These are phyloP conservation scores for Brachionus koreanus DNA, from an alignment of 1,140 invertebrate genomes.

Conservation along the genomic window DNA sequence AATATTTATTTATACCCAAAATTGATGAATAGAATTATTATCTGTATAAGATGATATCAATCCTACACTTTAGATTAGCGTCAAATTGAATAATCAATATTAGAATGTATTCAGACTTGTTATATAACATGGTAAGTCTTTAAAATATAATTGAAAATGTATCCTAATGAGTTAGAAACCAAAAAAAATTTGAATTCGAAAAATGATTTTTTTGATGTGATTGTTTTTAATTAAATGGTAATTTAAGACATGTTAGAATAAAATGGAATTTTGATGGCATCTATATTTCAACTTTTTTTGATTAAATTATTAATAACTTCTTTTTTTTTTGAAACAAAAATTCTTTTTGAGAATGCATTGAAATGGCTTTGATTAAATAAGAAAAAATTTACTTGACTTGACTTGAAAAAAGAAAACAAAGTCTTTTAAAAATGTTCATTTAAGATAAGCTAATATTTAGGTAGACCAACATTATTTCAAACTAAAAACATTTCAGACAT, in stretches of 20 bases:
- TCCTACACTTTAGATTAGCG: background rate
- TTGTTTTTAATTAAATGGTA: background rate
- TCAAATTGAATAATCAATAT: background rate
- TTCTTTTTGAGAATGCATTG: background rate
- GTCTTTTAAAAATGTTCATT: too few relatives aligned
- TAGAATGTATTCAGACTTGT: background rate
- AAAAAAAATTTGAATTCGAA: background rate
- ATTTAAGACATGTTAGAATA: background rate
- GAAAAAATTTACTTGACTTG: too few relatives aligned
- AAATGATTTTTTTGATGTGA: background rate
- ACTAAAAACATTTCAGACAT: too few relatives aligned
- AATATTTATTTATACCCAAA: background rate
- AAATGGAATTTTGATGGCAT: background rate
- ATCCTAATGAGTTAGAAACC: background rate
- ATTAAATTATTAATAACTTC: background rate
- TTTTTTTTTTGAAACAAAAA: background rate
- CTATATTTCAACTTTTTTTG: background rate
- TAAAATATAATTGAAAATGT: background rate
- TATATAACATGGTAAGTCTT: background rate
- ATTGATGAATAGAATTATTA: background rate
- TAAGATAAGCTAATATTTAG: too few relatives aligned
- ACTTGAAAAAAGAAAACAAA: too few relatives aligned
- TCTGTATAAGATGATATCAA: background rate
- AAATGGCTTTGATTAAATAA: too few relatives aligned
- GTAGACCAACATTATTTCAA: too few relatives aligned